phyloP scores from a whole-genome alignment of 2,888 invertebrate genomes.

The Eupithecia exiguata region DNA sequence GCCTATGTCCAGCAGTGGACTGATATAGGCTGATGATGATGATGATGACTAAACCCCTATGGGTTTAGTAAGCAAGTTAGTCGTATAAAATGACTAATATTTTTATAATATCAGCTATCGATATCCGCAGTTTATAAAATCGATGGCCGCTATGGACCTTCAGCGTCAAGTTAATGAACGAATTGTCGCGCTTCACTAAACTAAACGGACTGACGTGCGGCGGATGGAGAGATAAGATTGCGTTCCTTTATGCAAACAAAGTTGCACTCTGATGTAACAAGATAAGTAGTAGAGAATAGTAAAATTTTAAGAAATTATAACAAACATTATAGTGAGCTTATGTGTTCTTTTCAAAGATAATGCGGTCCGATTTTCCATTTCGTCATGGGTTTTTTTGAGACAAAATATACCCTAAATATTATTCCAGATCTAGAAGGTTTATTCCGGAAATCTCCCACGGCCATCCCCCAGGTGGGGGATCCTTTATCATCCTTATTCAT shows the following conservation, averaged over 20 bases:
- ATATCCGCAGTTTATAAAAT: background rate
- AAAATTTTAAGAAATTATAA: background rate
- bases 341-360: background rate
- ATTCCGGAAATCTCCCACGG: too few species aligned
- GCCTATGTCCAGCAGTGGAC: too few species aligned
- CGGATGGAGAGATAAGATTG: constrained; percentile 12
- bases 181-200: constrained; percentile 8
- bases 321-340: background rate
- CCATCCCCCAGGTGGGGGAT: too few species aligned
- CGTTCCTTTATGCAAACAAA: constrained; percentile 9
- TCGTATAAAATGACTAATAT: background rate
- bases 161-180: background rate
- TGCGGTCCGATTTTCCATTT: background rate
- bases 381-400: background rate
- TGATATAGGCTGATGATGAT: too few species aligned
- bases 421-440: background rate
- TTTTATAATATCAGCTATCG: background rate
- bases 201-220: constrained; percentile 3
- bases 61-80: too few species aligned
- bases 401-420: background rate
- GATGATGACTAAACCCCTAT: too few species aligned
- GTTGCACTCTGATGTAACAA: background rate
- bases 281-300: background rate
- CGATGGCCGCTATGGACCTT: background rate
- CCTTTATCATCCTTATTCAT: too few species aligned